Percentiles rank a stretch among this genome's conserved stretches.
phyloP scores from a whole-genome alignment of 2,888 invertebrate species.

The Pristionchus exspectatus region DNA sequence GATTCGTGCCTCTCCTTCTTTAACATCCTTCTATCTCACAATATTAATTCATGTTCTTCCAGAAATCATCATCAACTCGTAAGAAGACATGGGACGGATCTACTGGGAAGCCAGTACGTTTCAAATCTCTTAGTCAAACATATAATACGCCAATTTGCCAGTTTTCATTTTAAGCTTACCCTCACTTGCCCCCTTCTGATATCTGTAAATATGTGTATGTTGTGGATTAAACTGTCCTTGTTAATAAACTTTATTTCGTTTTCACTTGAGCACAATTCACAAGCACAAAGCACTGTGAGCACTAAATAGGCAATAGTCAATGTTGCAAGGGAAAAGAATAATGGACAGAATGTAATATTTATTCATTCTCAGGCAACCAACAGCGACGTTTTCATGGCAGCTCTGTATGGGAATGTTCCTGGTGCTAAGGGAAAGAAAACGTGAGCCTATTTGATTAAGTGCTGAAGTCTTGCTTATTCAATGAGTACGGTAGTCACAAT shows the following conservation, averaged over 20 bases:
- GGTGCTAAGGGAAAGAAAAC: neutral
- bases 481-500: neutral
- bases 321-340: neutral
- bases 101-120: neutral
- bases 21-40: neutral
- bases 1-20: no score
- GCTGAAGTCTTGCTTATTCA: no score
- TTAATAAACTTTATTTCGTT: neutral
- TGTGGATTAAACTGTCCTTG: neutral
- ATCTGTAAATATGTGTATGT: conserved; percentile 1
- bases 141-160: neutral
- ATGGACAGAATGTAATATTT: neutral
- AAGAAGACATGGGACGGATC: neutral
- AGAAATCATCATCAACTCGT: neutral
- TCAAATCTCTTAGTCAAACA: neutral
- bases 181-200: neutral
- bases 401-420: neutral
- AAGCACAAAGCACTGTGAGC: neutral
- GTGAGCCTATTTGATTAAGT: neutral
- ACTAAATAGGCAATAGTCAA: neutral
- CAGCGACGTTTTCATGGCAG: neutral
- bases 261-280: neutral
- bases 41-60: neutral
- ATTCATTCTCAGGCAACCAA: neutral
- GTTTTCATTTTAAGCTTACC: neutral